These are phyloP conservation scores for Halichoeres trimaculatus DNA, from an alignment of 2,113 vertebrate species.

Conservation along the genomic window DNA sequence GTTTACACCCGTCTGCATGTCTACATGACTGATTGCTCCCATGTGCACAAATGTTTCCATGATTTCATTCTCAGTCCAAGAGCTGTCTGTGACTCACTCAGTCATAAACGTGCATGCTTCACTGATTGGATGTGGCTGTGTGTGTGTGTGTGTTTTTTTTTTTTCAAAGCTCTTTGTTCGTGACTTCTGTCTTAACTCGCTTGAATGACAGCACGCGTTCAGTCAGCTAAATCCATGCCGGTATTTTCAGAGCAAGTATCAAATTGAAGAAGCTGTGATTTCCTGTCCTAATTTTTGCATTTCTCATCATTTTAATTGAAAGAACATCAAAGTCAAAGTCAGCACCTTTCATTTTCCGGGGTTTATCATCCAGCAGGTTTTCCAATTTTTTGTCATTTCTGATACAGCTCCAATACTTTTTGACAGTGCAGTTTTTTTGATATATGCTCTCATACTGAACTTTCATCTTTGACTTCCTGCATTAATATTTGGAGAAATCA, in stretches of 20 bases:
- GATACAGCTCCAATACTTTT: neutral
- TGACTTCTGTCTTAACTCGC: constrained; percentile 4
- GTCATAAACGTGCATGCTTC: neutral
- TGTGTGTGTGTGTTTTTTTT: neutral
- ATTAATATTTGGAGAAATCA: constrained; percentile 7
- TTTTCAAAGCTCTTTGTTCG: neutral
- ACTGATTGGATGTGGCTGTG: constrained; percentile 6
- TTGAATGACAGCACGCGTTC: neutral
- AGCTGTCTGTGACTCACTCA: constrained; percentile 6
- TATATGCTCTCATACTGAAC: neutral
- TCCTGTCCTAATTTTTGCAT: neutral
- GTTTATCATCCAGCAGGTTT: neutral
- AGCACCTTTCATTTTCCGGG: neutral
- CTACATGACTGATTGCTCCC: neutral
- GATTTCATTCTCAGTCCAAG: neutral
- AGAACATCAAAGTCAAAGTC: constrained; percentile 1
- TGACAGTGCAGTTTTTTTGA: neutral
- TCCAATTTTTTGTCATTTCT: constrained; percentile 8
- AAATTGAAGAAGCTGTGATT: constrained; percentile 2
- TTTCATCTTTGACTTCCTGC: neutral
- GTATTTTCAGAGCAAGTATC: neutral
- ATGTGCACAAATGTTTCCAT: neutral
- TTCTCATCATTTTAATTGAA: constrained; percentile 1
- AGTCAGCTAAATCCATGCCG: neutral
- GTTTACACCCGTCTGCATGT: too few relatives aligned